Evolutionary conservation across 2,888 invertebrate genomes (phyloP), one percentile per base, ranked within the genome.

Genomic region (Monochamus alternatus): DNA sequence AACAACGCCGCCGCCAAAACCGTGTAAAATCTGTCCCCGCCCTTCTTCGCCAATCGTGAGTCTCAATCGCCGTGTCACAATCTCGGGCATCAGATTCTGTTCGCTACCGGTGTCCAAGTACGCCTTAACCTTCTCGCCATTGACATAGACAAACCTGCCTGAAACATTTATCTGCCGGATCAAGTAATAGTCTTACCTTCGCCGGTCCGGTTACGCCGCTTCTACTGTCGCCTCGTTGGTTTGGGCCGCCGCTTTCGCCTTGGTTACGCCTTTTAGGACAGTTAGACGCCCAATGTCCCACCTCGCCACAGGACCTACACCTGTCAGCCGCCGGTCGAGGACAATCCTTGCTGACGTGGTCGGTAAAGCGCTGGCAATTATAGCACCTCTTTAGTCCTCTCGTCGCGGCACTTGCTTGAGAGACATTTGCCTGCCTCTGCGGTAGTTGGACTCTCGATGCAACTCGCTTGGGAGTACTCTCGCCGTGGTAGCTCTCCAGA

Each of bases 281-380:
- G 4, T 10, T 55, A 12, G 69, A 12, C 47, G 32, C 44, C 51
- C 22, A 30, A 31, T 75, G 75, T 9, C 75, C 75, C 9, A 5
- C 64, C 12, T 12, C 14, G 3, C 75, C 70, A 64, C 75, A 75
- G 9, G 31, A 22, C 10, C 38, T 38, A 52, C 72, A 77, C 55
- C 72, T 10, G 47, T 75, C 70, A 38, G 32, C 8, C 51, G 30
- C 52, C 58, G 59, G 52, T 73, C 14, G 1, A 22, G 75, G 75
- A 30, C 75, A 75, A 31, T 75, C 52, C 55, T 64, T 14, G 55
- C 75, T 73, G 38, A 38, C 7, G 38, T 38, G 38, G 7, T 38
- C 7, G 7, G 38, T 38, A 7, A 38, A 1, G 38, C 5, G 38
- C 38, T 38, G 38, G 2, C 4, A 38, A 38, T 38, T 38, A 7